phyloP scores from a whole-genome alignment of 92 coral and sea anemone genomes.

The Metridium senile region DNA sequence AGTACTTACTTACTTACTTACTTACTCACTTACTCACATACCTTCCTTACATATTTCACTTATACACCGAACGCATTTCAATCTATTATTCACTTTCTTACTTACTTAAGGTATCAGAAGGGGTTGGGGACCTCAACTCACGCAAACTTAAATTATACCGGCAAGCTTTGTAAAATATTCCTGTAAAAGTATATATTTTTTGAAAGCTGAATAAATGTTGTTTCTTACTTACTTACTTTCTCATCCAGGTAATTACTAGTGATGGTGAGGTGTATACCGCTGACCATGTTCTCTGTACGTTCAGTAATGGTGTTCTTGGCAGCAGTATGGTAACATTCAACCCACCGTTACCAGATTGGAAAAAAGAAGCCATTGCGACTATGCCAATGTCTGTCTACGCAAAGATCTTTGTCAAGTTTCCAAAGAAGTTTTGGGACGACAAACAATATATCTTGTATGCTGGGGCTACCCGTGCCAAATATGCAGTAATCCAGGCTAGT shows the following conservation, averaged over 20 bases:
- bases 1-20: no score
- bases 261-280: constrained; percentile 57
- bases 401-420: constrained; percentile 68
- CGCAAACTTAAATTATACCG: no score
- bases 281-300: constrained; percentile 63
- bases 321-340: constrained; percentile 61
- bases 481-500: constrained; percentile 37
- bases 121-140: no score
- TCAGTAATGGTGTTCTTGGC: constrained; percentile 76
- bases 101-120: no score
- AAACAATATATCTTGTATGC: constrained; percentile 54
- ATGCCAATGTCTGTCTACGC: constrained; percentile 55
- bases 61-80: no score
- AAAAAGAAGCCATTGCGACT: constrained; percentile 61
- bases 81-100: no score
- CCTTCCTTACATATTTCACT: no score
- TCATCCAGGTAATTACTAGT: constrained; percentile 44
- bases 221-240: neutral
- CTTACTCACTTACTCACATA: no score
- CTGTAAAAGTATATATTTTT: no score
- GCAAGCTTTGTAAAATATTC: no score
- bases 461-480: constrained; percentile 41
- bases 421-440: constrained; percentile 72
- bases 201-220: no score
- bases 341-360: constrained; percentile 74